A percentile compares a stretch with the other conserved stretches of the same genome.
Evolutionary conservation across 2,797 vertebrate genomes (phyloP).

Genomic region (Falco naumanni): DNA sequence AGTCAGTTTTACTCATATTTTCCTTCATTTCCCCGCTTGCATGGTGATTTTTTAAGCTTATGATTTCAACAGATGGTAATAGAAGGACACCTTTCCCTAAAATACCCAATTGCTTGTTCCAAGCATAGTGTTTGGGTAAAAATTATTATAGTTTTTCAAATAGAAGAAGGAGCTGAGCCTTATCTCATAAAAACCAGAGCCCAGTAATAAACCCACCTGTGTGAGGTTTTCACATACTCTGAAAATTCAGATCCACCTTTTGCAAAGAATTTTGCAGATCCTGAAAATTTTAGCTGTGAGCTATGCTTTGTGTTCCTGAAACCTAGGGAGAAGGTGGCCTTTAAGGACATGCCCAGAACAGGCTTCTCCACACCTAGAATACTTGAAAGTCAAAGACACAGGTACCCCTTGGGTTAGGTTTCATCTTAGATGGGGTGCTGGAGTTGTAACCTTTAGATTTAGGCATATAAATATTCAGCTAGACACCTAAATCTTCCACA

Average conservation of each 20-base stretch:
- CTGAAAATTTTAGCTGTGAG: neutral
- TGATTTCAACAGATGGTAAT: neutral
- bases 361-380: neutral
- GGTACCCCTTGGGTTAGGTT: neutral
- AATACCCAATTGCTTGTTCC: neutral
- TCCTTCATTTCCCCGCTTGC: neutral
- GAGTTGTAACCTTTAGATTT: neutral
- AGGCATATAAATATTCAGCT: neutral
- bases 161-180: neutral
- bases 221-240: neutral
- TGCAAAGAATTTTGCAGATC: neutral
- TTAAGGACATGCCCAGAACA: neutral
- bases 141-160: neutral
- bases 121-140: neutral
- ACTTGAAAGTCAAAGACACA: neutral
- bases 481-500: neutral
- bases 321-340: neutral
- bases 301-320: neutral
- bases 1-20: neutral
- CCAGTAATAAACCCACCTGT: neutral
- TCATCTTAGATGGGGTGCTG: neutral
- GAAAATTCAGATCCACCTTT: neutral
- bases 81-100: neutral
- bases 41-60: neutral
- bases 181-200: neutral